Base-by-base conservation (phyloP, 2,888 invertebrate genomes). In the Troilus luridus region DNA sequence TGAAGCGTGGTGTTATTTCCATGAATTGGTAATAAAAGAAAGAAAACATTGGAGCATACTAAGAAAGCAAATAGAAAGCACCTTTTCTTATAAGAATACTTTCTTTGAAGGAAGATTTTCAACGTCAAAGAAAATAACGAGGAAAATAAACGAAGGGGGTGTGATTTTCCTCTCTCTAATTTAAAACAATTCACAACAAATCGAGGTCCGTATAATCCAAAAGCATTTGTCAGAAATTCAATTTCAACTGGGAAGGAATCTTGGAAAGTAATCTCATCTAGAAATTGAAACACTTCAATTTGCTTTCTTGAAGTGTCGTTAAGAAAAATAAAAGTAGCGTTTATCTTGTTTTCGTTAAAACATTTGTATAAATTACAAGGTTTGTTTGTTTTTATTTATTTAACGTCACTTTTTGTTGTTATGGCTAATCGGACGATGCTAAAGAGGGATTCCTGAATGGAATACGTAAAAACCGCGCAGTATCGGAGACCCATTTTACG, bases 191-290 rank as follows among this genome's bases (percentile, higher is more conserved):
- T 77, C 67, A 67, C 24, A 24, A 67, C 67, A 67, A 67, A 67
- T 67, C 72, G 72, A 19, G 41, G 0, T 41, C 72, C 19, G 14
- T 77, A 19, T 77, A 41, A 27, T 77, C 72, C 27, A 27, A 77
- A 77, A 17, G 72, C 72, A 77, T 77, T 77, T 77, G 72, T 77
- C 72, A 77, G 72, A 77, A 77, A 77, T 27, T 77, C 72, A 77
- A 77, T 77, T 77, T 41, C 72, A 77, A 77, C 72, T 27, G 8
- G 8, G 12, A 19, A 17, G 8, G 27, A 77, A 77, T 41, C 41
- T 41, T 24, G 8, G 72, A 77, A 19, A 77, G 41, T 77, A 77
- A 77, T 77, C 41, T 41, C 41, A 41, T 77, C 27, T 17, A 8
- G 41, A 77, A 77, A 77, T 41, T 77, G 72, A 41, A 77, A 41